Evolutionary conservation across 2,113 vertebrate genomes (phyloP).

Genomic region (Ia io): DNA sequence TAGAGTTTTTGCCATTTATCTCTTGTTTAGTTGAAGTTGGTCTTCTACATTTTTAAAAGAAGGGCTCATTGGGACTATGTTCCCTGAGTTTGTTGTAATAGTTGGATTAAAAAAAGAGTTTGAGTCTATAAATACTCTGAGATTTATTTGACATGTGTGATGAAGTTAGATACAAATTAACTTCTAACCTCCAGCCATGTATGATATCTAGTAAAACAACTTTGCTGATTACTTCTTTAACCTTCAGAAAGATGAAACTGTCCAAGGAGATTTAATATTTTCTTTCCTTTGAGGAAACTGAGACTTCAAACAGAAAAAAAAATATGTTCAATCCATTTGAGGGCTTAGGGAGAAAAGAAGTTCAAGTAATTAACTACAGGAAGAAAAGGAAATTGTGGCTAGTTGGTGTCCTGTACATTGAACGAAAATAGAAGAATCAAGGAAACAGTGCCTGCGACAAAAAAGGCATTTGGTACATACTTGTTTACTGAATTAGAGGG

Average conservation of each 20-base stretch:
- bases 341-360: neutral
- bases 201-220: neutral
- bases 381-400: neutral
- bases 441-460: neutral
- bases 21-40: neutral
- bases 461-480: neutral
- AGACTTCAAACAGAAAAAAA: conserved; percentile 10
- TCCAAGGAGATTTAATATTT: conserved; percentile 9
- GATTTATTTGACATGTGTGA: neutral
- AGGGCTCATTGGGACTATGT: neutral
- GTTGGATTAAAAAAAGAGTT: neutral
- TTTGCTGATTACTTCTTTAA: conserved; percentile 19
- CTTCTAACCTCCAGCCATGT: neutral
- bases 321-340: neutral
- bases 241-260: neutral
- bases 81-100: neutral
- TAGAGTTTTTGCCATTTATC: neutral
- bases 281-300: conserved; percentile 21
- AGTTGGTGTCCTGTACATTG: neutral
- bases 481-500: neutral
- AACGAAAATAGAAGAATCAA: neutral
- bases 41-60: neutral
- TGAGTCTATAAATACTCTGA: conserved; percentile 8
- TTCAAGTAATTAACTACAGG: neutral
- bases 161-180: conserved; percentile 39